Evolutionary conservation across 2,113 vertebrate species (phyloP), one percentile per base, ranked within the genome.

Genomic region (Limanda limanda): DNA sequence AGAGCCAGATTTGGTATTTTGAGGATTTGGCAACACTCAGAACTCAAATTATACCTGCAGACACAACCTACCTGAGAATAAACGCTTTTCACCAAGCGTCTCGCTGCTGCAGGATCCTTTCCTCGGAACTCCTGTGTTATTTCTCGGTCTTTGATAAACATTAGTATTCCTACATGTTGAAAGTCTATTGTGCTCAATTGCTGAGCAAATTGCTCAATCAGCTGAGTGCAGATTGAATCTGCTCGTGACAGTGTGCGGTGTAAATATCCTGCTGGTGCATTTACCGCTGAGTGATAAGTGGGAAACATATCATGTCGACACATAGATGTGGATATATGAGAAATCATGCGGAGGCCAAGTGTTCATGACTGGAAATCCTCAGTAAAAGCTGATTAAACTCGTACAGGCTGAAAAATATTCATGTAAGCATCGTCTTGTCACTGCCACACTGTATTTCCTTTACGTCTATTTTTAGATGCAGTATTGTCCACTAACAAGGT

Each of bases 181-280:
- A 66, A 64, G 70, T 79, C 85, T 79, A 89, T 90, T 91, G 87
- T 86, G 31, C 31, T 31, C 31, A 31, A 31, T 31, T 31, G 27
- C 27, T 31, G 27, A 31, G 27, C 6, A 31, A 31, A 31, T 7
- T 31, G 31, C 31, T 87, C 91, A 90, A 91, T 90, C 88, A 89
- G 84, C 84, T 77, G 78, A 64, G 72, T 83, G 77, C 86, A 89
- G 90, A 90, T 85, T 88, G 87, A 88, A 92, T 91, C 90, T 89
- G 81, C 73, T 82, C 79, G 60, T 73, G 83, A 63, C 87, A 84
- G 79, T 81, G 85, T 81, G 85, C 65, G 64, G 80, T 78, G 76
- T 86, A 92, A 88, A 92, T 86, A 90, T 88, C 87, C 86, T 52
- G 76, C 85, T 82, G 91, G 54, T 84, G 62, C 77, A 76, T 84